Evolutionary conservation across 1,140 invertebrate genomes (phyloP).

Genomic region (Drosophila baimaii): DNA sequence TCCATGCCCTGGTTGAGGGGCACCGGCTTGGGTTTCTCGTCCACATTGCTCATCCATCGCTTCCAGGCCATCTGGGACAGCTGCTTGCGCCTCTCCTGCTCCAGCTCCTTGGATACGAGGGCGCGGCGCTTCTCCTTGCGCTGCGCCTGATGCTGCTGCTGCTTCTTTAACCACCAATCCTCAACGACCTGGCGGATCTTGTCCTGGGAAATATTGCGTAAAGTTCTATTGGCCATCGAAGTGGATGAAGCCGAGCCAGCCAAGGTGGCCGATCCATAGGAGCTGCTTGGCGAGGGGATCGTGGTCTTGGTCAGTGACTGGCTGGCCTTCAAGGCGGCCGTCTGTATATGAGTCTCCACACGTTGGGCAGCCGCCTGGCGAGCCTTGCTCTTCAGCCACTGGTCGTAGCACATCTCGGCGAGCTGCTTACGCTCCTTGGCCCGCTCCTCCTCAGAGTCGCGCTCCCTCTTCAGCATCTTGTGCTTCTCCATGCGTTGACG

Average conservation of each 20-base stretch:
- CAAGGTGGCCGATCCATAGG: background rate
- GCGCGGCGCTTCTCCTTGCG: conserved; percentile 22
- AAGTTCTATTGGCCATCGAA: background rate
- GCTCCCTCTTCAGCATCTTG: conserved; percentile 6
- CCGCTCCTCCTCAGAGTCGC: background rate
- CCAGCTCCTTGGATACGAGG: background rate
- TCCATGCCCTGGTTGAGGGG: conserved; percentile 69
- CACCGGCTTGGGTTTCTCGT: conserved; percentile 68
- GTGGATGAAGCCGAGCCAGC: no score
- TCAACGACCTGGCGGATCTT: conserved; percentile 54
- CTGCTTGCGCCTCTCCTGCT: conserved; percentile 43
- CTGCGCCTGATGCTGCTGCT: conserved; percentile 33
- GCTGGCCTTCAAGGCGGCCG: conserved; percentile 2
- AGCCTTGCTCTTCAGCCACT: conserved; percentile 49
- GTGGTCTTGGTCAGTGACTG: background rate
- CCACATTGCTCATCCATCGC: conserved; percentile 57
- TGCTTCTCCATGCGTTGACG: conserved; percentile 13
- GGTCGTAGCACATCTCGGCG: conserved; percentile 44
- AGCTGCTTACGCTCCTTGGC: conserved; percentile 37
- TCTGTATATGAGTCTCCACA: conserved; percentile 26
- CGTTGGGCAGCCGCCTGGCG: conserved; percentile 26
- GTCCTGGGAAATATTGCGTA: conserved; percentile 39
- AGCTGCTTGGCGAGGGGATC: background rate
- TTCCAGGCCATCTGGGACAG: conserved; percentile 46
- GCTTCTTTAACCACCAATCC: conserved; percentile 57